Evolutionary conservation across 2,888 invertebrate species (phyloP).

Genomic region (Apodemia zela): DNA sequence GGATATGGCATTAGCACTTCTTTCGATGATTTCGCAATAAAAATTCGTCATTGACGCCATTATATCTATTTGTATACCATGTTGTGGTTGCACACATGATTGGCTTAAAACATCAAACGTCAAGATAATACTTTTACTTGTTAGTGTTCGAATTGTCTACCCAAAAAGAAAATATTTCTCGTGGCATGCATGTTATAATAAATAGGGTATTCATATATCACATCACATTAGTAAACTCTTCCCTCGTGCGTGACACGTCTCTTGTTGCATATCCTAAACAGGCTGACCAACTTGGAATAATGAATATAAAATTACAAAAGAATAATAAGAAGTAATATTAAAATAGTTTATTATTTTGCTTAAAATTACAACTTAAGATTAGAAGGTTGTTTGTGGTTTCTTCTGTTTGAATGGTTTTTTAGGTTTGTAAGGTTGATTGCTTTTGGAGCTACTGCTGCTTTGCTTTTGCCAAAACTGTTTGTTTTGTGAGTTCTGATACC

Average conservation of each 20-base stretch:
- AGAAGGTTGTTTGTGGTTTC: constrained; percentile 32
- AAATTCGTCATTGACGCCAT: no score
- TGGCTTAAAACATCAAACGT: no score
- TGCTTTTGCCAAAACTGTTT: constrained; percentile 71
- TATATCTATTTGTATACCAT: no score
- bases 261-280: neutral
- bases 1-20: no score
- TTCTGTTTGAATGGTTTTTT: constrained; percentile 61
- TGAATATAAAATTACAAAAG: neutral
- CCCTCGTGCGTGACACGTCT: no score
- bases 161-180: neutral
- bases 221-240: no score
- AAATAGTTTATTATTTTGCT: constrained; percentile 19
- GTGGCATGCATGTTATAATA: neutral
- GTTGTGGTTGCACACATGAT: no score
- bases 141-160: no score
- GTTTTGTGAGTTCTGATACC: constrained; percentile 72
- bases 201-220: neutral
- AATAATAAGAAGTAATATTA: neutral
- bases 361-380: constrained; percentile 21
- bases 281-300: neutral
- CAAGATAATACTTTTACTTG: no score
- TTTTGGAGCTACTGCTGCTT: constrained; percentile 38
- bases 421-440: constrained; percentile 44
- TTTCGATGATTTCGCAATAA: no score